These are phyloP conservation scores for Drosophila lacertosa DNA, from an alignment of 1,140 invertebrate species.

Conservation along the genomic window DNA sequence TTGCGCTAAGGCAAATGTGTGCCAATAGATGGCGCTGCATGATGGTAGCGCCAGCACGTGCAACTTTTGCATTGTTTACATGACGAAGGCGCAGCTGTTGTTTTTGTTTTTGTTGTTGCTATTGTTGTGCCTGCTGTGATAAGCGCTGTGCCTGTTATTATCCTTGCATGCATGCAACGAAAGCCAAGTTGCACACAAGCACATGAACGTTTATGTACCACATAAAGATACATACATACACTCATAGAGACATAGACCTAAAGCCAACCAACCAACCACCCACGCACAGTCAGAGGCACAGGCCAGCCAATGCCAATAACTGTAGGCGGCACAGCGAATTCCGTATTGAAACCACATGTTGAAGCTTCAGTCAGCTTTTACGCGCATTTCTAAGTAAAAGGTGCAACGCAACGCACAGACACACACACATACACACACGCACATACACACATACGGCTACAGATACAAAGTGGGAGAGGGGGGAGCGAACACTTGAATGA, in stretches of 20 bases:
- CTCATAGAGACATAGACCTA: slow-evolving; percentile 29
- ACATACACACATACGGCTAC: no score
- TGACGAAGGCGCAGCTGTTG: slow-evolving; percentile 50
- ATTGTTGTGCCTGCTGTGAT: slow-evolving; percentile 25
- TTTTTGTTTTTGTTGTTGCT: slow-evolving; percentile 33
- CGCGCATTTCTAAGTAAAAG: slow-evolving; percentile 72
- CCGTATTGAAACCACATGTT: slow-evolving; percentile 72
- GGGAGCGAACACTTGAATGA: slow-evolving; percentile 53
- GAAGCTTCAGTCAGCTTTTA: slow-evolving; percentile 54
- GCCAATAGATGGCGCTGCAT: slow-evolving; percentile 78
- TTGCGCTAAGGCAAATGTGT: slow-evolving; percentile 65
- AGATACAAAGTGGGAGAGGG: slow-evolving; percentile 20
- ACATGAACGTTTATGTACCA: slow-evolving; percentile 22
- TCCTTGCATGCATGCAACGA: slow-evolving; percentile 58
- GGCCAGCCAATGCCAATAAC: slow-evolving; percentile 37
- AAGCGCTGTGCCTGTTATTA: slow-evolving; percentile 41
- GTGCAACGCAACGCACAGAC: slow-evolving; percentile 32
- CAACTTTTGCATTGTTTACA: slow-evolving; percentile 80
- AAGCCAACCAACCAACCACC: slow-evolving; percentile 22
- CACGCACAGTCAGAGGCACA: slow-evolving; percentile 34
- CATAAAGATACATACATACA: slow-evolving; percentile 20
- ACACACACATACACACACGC: slow-evolving; percentile 13
- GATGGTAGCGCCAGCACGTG: slow-evolving; percentile 66
- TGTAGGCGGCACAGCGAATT: slow-evolving; percentile 40
- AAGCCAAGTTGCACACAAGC: slow-evolving; percentile 20